Evolutionary conservation across 2,797 vertebrate species (phyloP), one percentile per base, ranked within the genome.

Genomic region (Cryptoblepharus egeriae): DNA sequence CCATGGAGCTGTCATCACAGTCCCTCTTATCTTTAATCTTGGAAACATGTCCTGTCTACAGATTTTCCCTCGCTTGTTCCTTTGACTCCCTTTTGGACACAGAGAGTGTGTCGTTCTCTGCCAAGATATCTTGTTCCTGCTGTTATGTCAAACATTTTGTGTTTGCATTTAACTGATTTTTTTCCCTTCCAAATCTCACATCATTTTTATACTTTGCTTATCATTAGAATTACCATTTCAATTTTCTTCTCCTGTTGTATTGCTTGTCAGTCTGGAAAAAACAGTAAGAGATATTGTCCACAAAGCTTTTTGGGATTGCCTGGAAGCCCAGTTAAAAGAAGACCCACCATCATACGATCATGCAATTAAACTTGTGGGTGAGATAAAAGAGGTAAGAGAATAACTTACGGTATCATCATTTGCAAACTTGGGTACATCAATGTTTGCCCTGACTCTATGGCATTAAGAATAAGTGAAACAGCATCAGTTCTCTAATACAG

Each of bases 271-370:
- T 93, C 96, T 99, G 92, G 96, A 98, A 95, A 98, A 95, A 93
- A 96, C 85, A 88, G 97, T 99, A 35, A 98, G 98, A 89, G 98
- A 99, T 60, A 98, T 99, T 67, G 96, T 99, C 91, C 98, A 98
- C 92, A 97, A 98, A 95, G 98, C 97, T 78, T 99, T 99, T 94
- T 99, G 98, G 99, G 98, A 98, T 88, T 97, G 96, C 89, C 95
- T 99, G 93, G 98, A 98, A 92, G 90, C 93, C 73, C 97, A 99
- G 91, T 85, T 99, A 74, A 96, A 94, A 82, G 97, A 98, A 88
- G 96, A 97, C 4, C 98, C 99, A 2, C 98, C 98, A 0, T 94
- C 96, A 0, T 99, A 99, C 16, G 95, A 94, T 88, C 97, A 99
- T 35, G 97, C 97, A 80, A 97, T 99, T 93, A 98, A 96, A 88